Evolutionary conservation across 1,140 invertebrate species (phyloP).

Genomic region (Dendrolimus punctatus): DNA sequence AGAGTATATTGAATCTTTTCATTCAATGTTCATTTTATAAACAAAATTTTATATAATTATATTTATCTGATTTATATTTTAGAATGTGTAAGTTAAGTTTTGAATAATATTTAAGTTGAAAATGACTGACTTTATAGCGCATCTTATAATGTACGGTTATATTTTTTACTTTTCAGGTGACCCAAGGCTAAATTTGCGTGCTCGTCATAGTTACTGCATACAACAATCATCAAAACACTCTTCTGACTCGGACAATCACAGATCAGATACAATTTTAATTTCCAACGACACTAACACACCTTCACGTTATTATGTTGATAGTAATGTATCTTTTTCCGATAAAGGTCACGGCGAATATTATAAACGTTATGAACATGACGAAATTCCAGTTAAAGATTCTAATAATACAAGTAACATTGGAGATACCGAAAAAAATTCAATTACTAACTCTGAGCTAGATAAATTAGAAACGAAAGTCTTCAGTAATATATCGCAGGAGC

Average conservation of each 20-base stretch:
- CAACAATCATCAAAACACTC: conserved; percentile 9
- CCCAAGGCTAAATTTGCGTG: conserved; percentile 14
- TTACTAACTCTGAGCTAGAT: conserved; percentile 40
- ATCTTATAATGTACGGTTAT: too few species aligned
- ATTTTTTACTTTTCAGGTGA: conserved; percentile 5
- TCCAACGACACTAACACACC: conserved; percentile 15
- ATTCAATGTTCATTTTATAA: too few species aligned
- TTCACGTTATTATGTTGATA: neutral
- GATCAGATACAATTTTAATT: conserved; percentile 27
- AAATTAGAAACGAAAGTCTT: conserved; percentile 42
- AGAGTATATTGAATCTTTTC: too few species aligned
- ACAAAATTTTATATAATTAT: too few species aligned
- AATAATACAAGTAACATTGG: conserved; percentile 15
- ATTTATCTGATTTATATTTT: too few species aligned
- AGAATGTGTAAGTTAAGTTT: too few species aligned
- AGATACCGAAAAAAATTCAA: conserved; percentile 13
- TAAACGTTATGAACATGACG: conserved; percentile 45
- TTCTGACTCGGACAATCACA: conserved; percentile 3
- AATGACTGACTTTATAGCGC: too few species aligned
- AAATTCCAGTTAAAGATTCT: conserved; percentile 41
- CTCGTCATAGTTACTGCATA: conserved; percentile 23
- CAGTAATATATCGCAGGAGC: conserved; percentile 37
- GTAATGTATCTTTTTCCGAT: neutral
- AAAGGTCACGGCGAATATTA: conserved; percentile 30
- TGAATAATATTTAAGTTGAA: too few species aligned